Conservation (phyloP, 1,140 invertebrate species). For the Cyclina sinensis region DNA sequence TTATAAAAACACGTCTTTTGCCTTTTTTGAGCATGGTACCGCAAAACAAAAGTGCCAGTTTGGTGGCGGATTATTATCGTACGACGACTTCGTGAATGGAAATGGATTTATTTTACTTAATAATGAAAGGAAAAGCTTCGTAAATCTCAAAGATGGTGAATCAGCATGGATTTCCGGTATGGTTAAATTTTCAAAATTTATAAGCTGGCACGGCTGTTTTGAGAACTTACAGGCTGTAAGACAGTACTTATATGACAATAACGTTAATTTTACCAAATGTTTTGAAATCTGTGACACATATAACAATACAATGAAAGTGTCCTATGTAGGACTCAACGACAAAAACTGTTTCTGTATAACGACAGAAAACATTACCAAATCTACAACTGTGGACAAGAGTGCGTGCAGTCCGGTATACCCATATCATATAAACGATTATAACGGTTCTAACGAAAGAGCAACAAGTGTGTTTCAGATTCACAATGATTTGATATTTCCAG, state of each 20-base stretch:
- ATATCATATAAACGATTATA: background rate
- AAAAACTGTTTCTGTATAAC: background rate
- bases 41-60: background rate
- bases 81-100: background rate
- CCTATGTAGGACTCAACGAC: background rate
- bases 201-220: background rate
- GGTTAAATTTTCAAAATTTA: background rate
- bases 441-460: background rate
- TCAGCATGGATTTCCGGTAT: background rate
- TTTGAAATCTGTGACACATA: background rate
- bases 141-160: background rate
- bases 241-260: background rate
- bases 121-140: background rate
- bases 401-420: background rate
- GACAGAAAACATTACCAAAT: background rate
- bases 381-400: background rate
- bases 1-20: no score
- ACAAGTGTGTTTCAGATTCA: background rate
- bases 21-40: background rate
- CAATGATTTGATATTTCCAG: background rate
- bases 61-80: background rate
- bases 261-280: background rate
- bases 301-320: background rate
- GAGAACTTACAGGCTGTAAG: background rate
- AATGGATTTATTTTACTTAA: background rate